Conservation (phyloP, 2,888 invertebrate species). For the Sceliomorpha sp. region DNA sequence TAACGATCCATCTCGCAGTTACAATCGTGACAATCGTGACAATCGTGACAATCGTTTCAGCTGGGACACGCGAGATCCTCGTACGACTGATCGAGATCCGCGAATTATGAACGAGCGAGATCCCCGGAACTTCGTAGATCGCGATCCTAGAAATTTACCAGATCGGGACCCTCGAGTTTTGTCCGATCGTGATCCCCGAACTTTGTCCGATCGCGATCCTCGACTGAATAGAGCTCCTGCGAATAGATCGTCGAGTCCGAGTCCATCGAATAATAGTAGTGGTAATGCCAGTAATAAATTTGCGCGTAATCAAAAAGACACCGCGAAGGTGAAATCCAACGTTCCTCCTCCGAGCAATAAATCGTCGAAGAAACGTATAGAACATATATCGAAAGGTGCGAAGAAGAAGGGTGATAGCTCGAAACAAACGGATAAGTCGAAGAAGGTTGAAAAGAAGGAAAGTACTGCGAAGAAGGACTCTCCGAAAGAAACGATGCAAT, state of each 20-base stretch:
- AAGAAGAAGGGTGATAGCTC: conserved; percentile 2
- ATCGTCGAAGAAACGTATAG: conserved; percentile 1
- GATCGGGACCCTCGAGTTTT: conserved; percentile 42
- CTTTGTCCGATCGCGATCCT: conserved; percentile 5
- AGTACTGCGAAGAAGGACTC: conserved; percentile 8
- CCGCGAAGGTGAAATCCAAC: background rate
- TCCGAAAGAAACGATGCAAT: conserved; percentile 77
- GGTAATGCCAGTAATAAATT: background rate
- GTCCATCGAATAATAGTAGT: background rate
- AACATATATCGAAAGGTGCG: conserved; percentile 5
- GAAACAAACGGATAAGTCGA: conserved; percentile 22
- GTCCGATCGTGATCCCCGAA: conserved; percentile 38
- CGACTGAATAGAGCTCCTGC: conserved; percentile 15
- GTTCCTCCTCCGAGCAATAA: background rate
- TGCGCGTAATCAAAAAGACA: conserved; percentile 1
- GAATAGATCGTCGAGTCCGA: conserved; percentile 6
- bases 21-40: conserved; percentile 24
- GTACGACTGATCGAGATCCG: conserved; percentile 35
- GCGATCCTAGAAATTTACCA: conserved; percentile 38
- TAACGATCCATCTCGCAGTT: conserved; percentile 8
- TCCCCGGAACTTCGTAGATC: conserved; percentile 17
- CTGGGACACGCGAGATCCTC: conserved; percentile 18
- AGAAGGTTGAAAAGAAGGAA: conserved; percentile 30
- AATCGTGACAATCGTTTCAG: conserved; percentile 31
- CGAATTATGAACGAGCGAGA: conserved; percentile 34